Base-by-base conservation (phyloP, 2,113 vertebrate species). In the Rhineura floridana region DNA sequence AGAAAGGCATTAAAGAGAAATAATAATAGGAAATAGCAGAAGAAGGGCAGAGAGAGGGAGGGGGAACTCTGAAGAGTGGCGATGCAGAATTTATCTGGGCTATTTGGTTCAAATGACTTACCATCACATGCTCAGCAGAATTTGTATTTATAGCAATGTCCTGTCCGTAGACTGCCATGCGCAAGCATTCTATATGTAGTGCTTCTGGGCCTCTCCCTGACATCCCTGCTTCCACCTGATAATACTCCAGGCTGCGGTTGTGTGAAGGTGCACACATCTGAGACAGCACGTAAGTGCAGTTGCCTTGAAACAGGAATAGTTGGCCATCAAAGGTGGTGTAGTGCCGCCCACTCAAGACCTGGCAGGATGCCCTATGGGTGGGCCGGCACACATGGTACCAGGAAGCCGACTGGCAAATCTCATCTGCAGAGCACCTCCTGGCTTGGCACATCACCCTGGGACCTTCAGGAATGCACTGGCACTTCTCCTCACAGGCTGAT, bases 301-400 rank as follows among this genome's bases (percentile, higher is more conserved):
- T 92, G 25, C 96, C 96, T 52, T 93, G 95, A 76, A 95, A 96
- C 85, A 87, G 72, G n/a, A 95, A 95, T 55, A 92, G 1, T 9
- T 0, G 12, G 1, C 88, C 65, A 59, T 97, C 96, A 21, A 96
- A 96, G n/a, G 95, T 96, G 69, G 87, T 90, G 90, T 96, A 97
- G 90, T 96, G 96, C 9, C 93, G 94, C 86, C 96, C 96, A 0
- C 95, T 95, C 75, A 86, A 90, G 72, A 96, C 88, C 36, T 86
- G 95, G 92, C 97, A 97, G 39, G 93, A 91, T 1, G 78, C 11
- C 30, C 93, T 89, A 42, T 46, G 91, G 42, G 96, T 87, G 0
- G 94, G 92, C 91, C 91, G 89, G 81, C 95, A 96, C 59, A 84
- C 55, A 15, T 93, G 94, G 42, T 90, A 91, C 70, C 94, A 93